Conservation (phyloP, 2,888 invertebrate genomes). For the Cheilosia grossa region DNA sequence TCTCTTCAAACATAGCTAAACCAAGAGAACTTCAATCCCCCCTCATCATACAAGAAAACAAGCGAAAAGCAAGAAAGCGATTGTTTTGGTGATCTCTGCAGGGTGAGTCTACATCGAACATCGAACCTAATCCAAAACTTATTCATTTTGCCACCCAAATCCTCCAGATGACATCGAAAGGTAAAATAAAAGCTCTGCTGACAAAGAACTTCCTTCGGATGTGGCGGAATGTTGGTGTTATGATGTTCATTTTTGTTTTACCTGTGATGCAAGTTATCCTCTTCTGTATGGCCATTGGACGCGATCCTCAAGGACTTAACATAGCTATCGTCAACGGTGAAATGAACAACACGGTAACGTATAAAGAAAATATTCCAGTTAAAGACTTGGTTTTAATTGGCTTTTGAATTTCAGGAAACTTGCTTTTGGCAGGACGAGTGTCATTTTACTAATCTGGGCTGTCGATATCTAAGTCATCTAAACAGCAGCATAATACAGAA, state of each 20-base stretch:
- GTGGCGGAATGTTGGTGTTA: slow-evolving; percentile 96
- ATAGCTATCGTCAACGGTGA: slow-evolving; percentile 91
- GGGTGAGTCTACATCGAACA: slow-evolving; percentile 73
- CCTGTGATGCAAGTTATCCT: slow-evolving; percentile 97
- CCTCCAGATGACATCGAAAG: slow-evolving; percentile 88
- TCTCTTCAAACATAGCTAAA: slow-evolving; percentile 78
- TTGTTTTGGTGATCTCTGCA: slow-evolving; percentile 80
- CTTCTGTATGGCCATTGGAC: slow-evolving; percentile 95
- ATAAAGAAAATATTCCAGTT: background rate
- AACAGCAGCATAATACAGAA: slow-evolving; percentile 89
- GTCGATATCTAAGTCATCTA: slow-evolving; percentile 90
- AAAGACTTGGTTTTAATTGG: background rate
- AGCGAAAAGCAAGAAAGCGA: slow-evolving; percentile 80
- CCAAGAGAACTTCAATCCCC: slow-evolving; percentile 80
- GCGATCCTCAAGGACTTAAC: slow-evolving; percentile 92
- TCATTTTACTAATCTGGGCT: slow-evolving; percentile 89
- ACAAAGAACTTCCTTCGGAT: slow-evolving; percentile 95
- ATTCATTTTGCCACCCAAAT: background rate
- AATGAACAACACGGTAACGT: slow-evolving; percentile 83
- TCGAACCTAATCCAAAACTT: background rate
- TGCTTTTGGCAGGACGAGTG: slow-evolving; percentile 85
- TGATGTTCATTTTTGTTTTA: slow-evolving; percentile 96
- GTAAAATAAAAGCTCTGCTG: slow-evolving; percentile 92
- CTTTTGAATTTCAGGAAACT: slow-evolving; percentile 76
- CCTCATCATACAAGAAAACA: slow-evolving; percentile 78